Evolutionary conservation across 2,888 invertebrate genomes (phyloP).

Genomic region (Volucella bombylans): DNA sequence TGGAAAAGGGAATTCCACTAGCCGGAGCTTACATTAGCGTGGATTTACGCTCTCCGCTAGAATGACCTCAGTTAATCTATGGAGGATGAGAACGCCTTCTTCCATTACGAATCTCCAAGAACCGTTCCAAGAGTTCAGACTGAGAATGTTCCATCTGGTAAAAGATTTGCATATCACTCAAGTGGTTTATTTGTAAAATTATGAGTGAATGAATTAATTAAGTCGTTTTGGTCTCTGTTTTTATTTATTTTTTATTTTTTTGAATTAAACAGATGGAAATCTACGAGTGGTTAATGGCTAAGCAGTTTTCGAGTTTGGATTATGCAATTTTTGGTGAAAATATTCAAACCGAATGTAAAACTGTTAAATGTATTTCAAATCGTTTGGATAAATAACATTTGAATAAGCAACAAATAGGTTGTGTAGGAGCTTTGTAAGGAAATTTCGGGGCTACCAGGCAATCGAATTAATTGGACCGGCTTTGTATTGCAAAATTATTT

Average conservation of each 20-base stretch:
- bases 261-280: constrained; percentile 32
- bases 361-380: not conserved
- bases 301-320: constrained; percentile 43
- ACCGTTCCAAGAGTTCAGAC: not conserved
- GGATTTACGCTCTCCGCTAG: constrained; percentile 28
- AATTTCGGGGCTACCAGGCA: too few species aligned
- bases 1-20: constrained; percentile 43
- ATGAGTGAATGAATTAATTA: constrained; percentile 65
- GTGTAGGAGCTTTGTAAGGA: too few species aligned
- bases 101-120: constrained; percentile 5
- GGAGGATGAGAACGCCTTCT: constrained; percentile 15
- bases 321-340: constrained; percentile 29
- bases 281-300: constrained; percentile 19
- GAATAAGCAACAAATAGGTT: too few species aligned
- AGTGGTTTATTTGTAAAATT: constrained; percentile 60
- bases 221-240: constrained; percentile 25
- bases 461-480: too few species aligned
- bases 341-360: constrained; percentile 18
- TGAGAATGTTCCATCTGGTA: constrained; percentile 7
- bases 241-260: not conserved
- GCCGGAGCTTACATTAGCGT: constrained; percentile 50
- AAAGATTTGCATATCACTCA: constrained; percentile 64
- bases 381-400: constrained; percentile 28
- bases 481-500: too few species aligned
- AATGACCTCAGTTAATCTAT: constrained; percentile 30